Evolutionary conservation across 1,140 invertebrate genomes (phyloP).

Genomic region (Sitodiplosis mosellana): DNA sequence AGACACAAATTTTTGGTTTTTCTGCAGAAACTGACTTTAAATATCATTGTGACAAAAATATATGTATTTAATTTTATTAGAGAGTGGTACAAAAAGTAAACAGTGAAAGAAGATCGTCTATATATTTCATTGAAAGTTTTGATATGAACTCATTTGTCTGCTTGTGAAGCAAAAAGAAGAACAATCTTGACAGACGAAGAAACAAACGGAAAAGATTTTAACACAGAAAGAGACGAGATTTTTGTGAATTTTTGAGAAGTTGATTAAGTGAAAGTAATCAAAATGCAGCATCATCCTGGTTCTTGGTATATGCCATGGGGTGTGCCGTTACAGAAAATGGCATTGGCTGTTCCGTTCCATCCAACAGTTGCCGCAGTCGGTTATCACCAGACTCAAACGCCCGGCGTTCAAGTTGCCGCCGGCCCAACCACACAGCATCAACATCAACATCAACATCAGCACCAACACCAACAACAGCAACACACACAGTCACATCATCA

Average conservation of each 20-base stretch:
- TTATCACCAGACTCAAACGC: neutral
- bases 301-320: conserved; percentile 34
- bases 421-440: conserved; percentile 3
- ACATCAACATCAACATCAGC: conserved; percentile 1
- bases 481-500: conserved; percentile 1
- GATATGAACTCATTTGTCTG: too few species aligned
- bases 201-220: too few species aligned
- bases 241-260: neutral
- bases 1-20: too few species aligned
- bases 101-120: too few species aligned
- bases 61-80: too few species aligned
- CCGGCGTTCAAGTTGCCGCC: conserved; percentile 6
- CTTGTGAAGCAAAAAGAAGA: too few species aligned
- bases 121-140: too few species aligned
- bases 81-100: too few species aligned
- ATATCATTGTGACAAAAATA: too few species aligned
- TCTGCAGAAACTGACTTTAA: too few species aligned
- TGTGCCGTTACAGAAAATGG: conserved; percentile 31
- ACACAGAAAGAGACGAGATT: too few species aligned
- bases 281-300: conserved; percentile 30
- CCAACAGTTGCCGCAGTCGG: conserved; percentile 13
- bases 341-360: conserved; percentile 25
- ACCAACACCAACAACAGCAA: conserved; percentile 1
- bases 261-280: conserved; percentile 1
- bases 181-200: too few species aligned